Evolutionary conservation across 2,797 vertebrate genomes (phyloP), one percentile per base, ranked within the genome.

Genomic region (Phoeniculus purpureus): DNA sequence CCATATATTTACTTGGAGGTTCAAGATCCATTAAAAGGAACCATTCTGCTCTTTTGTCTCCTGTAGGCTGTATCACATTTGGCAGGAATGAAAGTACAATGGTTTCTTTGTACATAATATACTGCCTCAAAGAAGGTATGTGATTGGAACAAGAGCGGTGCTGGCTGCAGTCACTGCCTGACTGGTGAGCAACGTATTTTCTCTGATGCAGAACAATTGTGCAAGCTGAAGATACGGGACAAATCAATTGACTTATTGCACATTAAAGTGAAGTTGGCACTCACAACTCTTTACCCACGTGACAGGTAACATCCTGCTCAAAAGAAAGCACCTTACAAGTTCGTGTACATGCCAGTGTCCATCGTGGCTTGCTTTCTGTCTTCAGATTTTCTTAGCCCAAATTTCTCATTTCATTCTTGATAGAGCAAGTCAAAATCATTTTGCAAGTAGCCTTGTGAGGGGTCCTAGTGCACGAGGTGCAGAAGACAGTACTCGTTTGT

Each of bases 41-140:
- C 85, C 71, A 61, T 87, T 95, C 87, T 83, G 27, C 67, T 94
- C 89, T 93, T 95, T 95, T 96, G 93, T 95, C 66, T 95, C 80
- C 77, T 76, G 62, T 83, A 91, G 92, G 66, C 79, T 93, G 79
- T 81, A 92, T 95, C 87, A 81, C 89, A 87, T 93, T 95, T 92
- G 85, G 76, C 67, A 94, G 85, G 59, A 89, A 84, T 29, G 87
- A 83, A 93, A 95, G 71, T 83, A 95, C 94, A 96, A 93, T 94
- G 70, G 77, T 73, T 94, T 58, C 91, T 93, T 95, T 95, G 92
- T 95, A 45, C 32, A 60, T 59, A 92, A 95, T 84, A 89, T 89
- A 93, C 62, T 91, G 91, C 82, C 85, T 83, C 72, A 87, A 87
- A 90, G 87, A 93, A 60, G 62, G 77, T 87, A 91, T 94, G 87